Evolutionary conservation across 1,140 invertebrate species (phyloP), one percentile per base, ranked within the genome.

Genomic region (Protaetia brevitarsis): DNA sequence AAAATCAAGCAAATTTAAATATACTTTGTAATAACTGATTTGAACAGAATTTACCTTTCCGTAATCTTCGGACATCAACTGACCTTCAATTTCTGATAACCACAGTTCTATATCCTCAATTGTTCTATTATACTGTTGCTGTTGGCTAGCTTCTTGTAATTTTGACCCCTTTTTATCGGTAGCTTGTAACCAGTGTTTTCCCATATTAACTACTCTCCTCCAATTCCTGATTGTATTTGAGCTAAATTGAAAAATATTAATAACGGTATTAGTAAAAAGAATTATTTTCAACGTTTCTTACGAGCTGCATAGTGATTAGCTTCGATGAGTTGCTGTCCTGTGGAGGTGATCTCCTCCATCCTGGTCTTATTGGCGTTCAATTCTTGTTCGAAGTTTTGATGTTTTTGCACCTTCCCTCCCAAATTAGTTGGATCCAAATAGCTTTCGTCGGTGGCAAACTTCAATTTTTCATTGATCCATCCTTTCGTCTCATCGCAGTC

Each of bases 401-500:
- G 97, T 79, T 99, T 99, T 79, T 99, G 97, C 34, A 98, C 90
- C 82, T 99, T 99, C 0, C 96, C 97, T 77, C 98, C 97, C 63
- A 99, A 82, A 82, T 99, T 99, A 0, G 96, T 99, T 0, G 97
- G 96, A 81, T 99, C 97, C 76, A 98, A 81, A 75, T 99, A 99
- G 73, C 90, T 97, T 79, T 99, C 97, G 82, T 99, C 97, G 5
- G 94, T 97, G 2, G 97, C 98, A 73, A 97, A 97, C 79, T 99
- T 99, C 2, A 99, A 82, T 82, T 99, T 99, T 80, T 99, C 97
- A 76, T 96, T 97, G 29, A 98, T 96, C 97, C 97, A 99, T 1
- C 95, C 93, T 74, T 98, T 97, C 2, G 96, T 98, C 80, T 99
- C 97, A 76, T 99, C 97, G 75, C 95, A 98, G 78, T 99, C 97